These are phyloP conservation scores for Sitta europaea DNA, from an alignment of 2,113 vertebrate genomes.

Conservation along the genomic window DNA sequence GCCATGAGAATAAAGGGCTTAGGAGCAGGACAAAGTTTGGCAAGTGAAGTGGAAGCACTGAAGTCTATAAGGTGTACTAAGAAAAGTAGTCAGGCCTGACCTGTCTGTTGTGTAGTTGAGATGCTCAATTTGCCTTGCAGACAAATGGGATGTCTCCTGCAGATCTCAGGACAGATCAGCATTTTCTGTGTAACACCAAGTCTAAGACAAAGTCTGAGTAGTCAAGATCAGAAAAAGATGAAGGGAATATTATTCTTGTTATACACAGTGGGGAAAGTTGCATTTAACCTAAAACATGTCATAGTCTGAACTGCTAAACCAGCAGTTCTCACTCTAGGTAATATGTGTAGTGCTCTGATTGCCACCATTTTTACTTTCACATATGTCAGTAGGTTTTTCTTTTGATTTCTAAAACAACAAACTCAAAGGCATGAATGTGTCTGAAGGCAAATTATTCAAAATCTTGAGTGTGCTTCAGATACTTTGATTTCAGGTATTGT, in stretches of 20 bases:
- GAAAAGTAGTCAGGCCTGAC: neutral
- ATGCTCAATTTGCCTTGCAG: neutral
- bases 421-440: neutral
- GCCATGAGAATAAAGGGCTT: neutral
- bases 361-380: neutral
- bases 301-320: neutral
- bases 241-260: neutral
- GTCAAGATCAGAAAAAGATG: neutral
- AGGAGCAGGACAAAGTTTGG: neutral
- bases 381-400: neutral
- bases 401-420: neutral
- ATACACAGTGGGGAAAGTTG: neutral
- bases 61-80: neutral
- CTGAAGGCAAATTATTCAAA: neutral
- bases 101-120: neutral
- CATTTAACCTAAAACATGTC: neutral
- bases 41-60: neutral
- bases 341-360: neutral
- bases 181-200: neutral
- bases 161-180: neutral
- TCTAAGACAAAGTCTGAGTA: neutral
- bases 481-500: neutral
- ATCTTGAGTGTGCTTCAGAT: neutral
- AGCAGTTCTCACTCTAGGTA: neutral
- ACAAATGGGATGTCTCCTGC: neutral